Base-by-base conservation (phyloP, 2,113 vertebrate species). In the Tychaedon coryphoeus region DNA sequence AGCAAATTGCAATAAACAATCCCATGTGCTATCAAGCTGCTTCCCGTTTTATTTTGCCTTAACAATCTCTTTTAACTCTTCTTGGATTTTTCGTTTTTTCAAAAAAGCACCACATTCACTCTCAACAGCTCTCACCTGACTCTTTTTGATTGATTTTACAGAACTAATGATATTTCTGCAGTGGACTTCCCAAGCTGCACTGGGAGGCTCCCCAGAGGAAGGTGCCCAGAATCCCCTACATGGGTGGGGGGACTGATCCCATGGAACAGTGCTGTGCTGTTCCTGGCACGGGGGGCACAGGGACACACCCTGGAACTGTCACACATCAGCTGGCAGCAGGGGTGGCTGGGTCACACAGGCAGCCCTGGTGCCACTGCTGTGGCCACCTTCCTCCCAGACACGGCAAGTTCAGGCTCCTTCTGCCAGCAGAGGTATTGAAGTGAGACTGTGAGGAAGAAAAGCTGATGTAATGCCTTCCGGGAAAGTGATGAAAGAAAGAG, bases 181-280 rank as follows among this genome's bases (percentile, higher is more conserved):
- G 8, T 2, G 29, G 23, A 8, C 34, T 26, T 5, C 60, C 14
- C 20, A 8, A 5, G 36, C n/a, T 56, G 40, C 6, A 3, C 29
- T 4, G 18, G 16, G 56, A 45, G n/a, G 14, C 11, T 78, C n/a
- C 66, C 3, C 36, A 28, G 31, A 29, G n/a, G 50, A 29, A 73
- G 40, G 36, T 14, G 45, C 65, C 45, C 48, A 50, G 48, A 24
- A 50, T 25, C 48, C 24, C 24, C 47, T 26, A 6, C 50, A 51
- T 10, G 16, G 50, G 50, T 6, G 8, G 42, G 40, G 14, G 28
- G 19, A 6, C 11, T 2, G 58, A 61, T 12, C 13, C 70, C 50
- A 28, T 0, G 2, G 85, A 33, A 18, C 69, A 22, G 3, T 0
- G 0, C 51, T 20, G 7, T 3, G 28, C 1, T 1, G 8, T 15